Conservation (phyloP, 2,113 vertebrate species). For the Xenopus borealis region DNA sequence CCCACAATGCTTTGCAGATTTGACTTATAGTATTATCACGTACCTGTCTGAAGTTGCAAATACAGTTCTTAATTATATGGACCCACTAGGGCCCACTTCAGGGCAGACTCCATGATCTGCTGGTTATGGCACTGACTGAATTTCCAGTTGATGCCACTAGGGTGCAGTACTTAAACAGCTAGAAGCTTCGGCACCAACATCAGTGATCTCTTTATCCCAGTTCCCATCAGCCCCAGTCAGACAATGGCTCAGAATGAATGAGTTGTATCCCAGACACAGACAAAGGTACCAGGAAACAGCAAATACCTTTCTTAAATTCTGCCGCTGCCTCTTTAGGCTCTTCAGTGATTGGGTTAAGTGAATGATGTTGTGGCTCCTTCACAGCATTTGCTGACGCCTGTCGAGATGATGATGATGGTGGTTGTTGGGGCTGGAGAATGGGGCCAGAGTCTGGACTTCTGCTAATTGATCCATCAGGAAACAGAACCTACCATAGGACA, state of each 20-base stretch:
- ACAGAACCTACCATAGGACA: slow-evolving; percentile 71
- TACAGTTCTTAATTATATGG: no score
- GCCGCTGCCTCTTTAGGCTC: slow-evolving; percentile 31
- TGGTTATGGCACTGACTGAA: no score
- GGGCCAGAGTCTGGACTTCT: slow-evolving; percentile 75
- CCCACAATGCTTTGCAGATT: no score
- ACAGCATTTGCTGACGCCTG: background rate
- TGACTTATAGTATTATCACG: no score
- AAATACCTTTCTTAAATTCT: slow-evolving; percentile 66
- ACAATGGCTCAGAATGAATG: background rate
- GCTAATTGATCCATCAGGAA: slow-evolving; percentile 82
- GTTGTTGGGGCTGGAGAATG: slow-evolving; percentile 53
- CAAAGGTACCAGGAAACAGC: background rate
- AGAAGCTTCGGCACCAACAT: no score
- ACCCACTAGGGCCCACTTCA: no score
- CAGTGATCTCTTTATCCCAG: no score
- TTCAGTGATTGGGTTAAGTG: background rate
- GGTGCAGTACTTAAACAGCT: no score
- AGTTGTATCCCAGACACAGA: no score
- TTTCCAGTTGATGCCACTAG: no score
- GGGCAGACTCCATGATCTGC: no score
- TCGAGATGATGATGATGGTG: background rate
- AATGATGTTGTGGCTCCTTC: background rate
- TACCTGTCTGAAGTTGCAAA: no score
- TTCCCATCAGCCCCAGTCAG: background rate